Percentiles rank a stretch among this genome's conserved stretches.
These are phyloP conservation scores for Clepsis dumicolana DNA, from an alignment of 2,888 invertebrate genomes.

Conservation along the genomic window DNA sequence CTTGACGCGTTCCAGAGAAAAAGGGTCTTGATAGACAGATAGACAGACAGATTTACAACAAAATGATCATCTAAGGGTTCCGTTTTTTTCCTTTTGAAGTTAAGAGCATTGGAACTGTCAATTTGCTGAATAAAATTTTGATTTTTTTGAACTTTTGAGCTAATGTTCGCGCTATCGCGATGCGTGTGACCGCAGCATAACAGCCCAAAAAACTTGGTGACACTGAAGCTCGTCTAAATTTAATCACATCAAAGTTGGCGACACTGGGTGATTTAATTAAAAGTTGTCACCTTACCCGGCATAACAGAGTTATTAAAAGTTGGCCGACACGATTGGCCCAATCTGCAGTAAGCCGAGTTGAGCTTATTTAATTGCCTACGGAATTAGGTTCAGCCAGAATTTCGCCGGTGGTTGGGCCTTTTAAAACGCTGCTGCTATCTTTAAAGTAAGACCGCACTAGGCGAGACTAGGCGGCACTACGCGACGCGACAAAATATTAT, in stretches of 20 bases:
- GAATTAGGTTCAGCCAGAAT: background rate
- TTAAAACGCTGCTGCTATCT: background rate
- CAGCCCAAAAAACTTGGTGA: background rate
- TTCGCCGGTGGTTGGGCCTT: background rate
- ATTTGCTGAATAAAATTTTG: too few relatives aligned
- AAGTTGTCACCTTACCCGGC: slow-evolving; percentile 37
- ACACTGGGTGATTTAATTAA: slow-evolving; percentile 39
- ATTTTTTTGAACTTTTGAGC: too few relatives aligned
- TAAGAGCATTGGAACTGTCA: too few relatives aligned
- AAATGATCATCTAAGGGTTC: too few relatives aligned
- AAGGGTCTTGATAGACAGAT: too few relatives aligned
- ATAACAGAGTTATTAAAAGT: slow-evolving; percentile 42
- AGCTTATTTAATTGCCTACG: slow-evolving; percentile 26
- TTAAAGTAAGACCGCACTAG: too few relatives aligned
- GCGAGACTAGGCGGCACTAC: too few relatives aligned
- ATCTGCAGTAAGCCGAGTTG: slow-evolving; percentile 14
- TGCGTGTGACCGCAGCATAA: background rate
- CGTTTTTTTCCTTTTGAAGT: too few relatives aligned
- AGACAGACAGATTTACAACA: too few relatives aligned
- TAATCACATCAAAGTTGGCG: slow-evolving; percentile 24
- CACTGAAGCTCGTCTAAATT: slow-evolving; percentile 3
- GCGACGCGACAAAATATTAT: too few relatives aligned
- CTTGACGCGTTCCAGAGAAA: too few relatives aligned
- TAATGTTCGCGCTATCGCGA: too few relatives aligned
- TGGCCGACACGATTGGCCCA: slow-evolving; percentile 31